Evolutionary conservation across 2,888 invertebrate genomes (phyloP).

Genomic region (Phengaris arion): DNA sequence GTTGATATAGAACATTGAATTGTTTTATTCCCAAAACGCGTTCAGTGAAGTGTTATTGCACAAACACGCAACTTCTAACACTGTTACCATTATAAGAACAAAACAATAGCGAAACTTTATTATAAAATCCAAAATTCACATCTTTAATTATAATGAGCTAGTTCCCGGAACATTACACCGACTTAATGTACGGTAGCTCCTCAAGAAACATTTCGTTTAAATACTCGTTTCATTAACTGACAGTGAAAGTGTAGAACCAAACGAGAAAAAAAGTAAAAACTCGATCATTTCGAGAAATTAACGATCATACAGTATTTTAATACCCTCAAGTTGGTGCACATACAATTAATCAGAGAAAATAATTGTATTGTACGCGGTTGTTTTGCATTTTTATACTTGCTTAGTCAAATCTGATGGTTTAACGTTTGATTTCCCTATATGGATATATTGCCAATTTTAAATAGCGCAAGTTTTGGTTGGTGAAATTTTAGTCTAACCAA

Average conservation of each 20-base stretch:
- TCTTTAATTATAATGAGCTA: conserved; percentile 2
- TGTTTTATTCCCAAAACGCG: background rate
- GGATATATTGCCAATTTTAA: background rate
- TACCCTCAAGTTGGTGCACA: background rate
- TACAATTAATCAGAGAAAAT: background rate
- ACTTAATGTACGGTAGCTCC: background rate
- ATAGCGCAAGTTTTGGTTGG: background rate
- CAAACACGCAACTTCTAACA: background rate
- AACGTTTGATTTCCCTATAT: background rate
- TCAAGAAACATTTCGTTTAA: background rate
- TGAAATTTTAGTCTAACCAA: background rate
- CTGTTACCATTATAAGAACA: background rate
- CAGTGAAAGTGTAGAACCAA: conserved; percentile 16
- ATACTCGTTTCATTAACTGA: conserved; percentile 9
- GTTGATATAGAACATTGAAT: background rate
- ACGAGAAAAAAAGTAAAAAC: conserved; percentile 12
- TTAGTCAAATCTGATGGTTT: background rate
- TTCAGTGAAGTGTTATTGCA: background rate
- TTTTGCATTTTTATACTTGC: background rate
- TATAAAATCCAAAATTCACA: conserved; percentile 16
- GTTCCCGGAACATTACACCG: background rate
- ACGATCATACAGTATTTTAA: background rate
- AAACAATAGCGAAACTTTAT: conserved; percentile 26
- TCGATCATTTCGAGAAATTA: conserved; percentile 13
- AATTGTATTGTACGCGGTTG: no score